These are phyloP conservation scores for Bufo gargarizans DNA, from an alignment of 2,113 vertebrate species.

Conservation along the genomic window DNA sequence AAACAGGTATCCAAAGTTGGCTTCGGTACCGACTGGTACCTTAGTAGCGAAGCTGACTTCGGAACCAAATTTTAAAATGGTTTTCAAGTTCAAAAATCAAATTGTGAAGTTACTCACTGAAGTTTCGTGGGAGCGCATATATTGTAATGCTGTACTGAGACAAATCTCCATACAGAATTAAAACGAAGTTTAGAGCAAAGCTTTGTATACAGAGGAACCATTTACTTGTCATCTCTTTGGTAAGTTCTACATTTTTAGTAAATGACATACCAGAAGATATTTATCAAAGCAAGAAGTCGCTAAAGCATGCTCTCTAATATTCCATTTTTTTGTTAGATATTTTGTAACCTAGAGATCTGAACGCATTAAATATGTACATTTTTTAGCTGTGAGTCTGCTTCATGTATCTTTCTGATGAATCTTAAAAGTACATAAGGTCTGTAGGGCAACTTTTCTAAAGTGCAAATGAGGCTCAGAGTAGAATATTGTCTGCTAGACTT, in stretches of 20 bases:
- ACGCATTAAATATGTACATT: slow-evolving; percentile 86
- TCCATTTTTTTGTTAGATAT: slow-evolving; percentile 77
- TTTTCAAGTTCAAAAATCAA: no score
- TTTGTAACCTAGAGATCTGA: slow-evolving; percentile 81
- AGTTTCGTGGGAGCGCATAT: no score
- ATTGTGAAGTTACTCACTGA: no score
- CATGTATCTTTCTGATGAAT: slow-evolving; percentile 83
- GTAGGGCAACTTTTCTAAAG: slow-evolving; percentile 81
- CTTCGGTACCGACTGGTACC: no score
- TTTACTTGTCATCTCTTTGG: slow-evolving; percentile 72
- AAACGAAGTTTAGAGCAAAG: no score
- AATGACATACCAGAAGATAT: slow-evolving; percentile 82
- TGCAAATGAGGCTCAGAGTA: slow-evolving; percentile 79
- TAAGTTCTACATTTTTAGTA: slow-evolving; percentile 79
- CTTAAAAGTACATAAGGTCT: slow-evolving; percentile 83
- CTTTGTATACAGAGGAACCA: slow-evolving; percentile 68
- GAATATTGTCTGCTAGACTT: slow-evolving; percentile 77
- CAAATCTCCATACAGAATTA: no score
- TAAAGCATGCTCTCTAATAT: slow-evolving; percentile 79
- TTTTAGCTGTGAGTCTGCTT: slow-evolving; percentile 77
- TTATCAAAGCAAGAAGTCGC: slow-evolving; percentile 79
- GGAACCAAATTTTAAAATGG: no score
- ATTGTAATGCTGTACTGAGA: no score
- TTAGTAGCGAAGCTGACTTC: no score
- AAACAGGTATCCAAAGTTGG: no score